phyloP scores from a whole-genome alignment of 2,113 vertebrate species.

The Rhipidura dahli region DNA sequence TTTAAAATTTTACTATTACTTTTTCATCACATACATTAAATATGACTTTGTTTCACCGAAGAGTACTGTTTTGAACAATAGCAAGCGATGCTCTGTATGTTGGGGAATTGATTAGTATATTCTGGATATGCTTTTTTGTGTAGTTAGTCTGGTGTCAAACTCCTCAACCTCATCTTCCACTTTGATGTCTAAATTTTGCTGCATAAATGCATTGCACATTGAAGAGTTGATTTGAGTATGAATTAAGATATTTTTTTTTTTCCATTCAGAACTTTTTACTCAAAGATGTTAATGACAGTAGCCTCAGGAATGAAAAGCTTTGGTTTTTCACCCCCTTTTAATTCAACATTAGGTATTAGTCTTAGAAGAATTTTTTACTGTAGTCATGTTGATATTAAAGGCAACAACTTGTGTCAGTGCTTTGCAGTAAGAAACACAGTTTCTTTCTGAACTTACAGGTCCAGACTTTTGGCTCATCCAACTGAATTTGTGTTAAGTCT shows the following conservation, averaged over 20 bases:
- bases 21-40: not conserved
- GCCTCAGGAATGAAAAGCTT: not conserved
- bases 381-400: not conserved
- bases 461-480: not conserved
- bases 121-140: not conserved
- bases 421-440: not conserved
- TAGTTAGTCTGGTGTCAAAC: not conserved
- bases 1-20: not conserved
- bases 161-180: not conserved
- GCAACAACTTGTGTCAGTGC: not conserved
- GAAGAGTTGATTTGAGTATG: not conserved
- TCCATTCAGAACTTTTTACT: not conserved
- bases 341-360: not conserved
- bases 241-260: not conserved
- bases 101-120: not conserved
- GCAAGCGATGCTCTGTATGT: not conserved
- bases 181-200: not conserved
- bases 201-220: fast-evolving
- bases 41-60: not conserved
- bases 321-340: fast-evolving
- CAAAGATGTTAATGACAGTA: not conserved
- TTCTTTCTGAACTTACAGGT: not conserved
- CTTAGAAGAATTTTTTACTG: not conserved
- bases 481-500: not conserved
- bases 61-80: not conserved